Evolutionary conservation across 2,888 invertebrate species (phyloP), one percentile per base, ranked within the genome.

Genomic region (Drosophila mimetica): DNA sequence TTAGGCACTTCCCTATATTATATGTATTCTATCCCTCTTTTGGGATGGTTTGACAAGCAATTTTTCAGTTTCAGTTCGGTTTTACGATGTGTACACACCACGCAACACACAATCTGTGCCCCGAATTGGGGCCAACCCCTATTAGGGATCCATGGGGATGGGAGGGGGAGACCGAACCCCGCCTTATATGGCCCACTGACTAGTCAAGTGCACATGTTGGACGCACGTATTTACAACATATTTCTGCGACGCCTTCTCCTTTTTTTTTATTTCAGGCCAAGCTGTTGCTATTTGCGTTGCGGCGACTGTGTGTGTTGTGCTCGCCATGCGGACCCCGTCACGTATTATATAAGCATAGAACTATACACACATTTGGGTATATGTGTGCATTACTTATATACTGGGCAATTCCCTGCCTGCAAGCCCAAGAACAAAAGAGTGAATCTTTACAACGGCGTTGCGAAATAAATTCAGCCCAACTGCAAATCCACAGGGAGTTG

Each of bases 221-320:
- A 28, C 55, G 61, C 74, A 66, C 63, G 70, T 77, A 73, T 32
- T 71, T 52, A 44, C 57, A 79, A 82, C 61, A 76, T 80, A 66
- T 65, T 52, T 59, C 59, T 61, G 53, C 39, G 55, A 64, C 65
- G 39, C 53, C 52, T 32, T 71, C 64, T 22, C 44, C 55, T 71
- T 63, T 46, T 47, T 50, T 51, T 64, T 71, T 65, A 64, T 55
- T 55, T 52, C 46, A 44, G 64, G 42, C 67, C 50, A 69, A 66
- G 70, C 60, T 67, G 60, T 60, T 70, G 70, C 60, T 66, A 41
- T 53, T 74, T 66, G 64, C 46, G 57, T 25, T 67, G 60, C 53
- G 58, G 73, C 67, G 46, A 60, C 50, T 64, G 59, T 79, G 50
- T 36, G 50, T 34, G 47, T 11, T n/a, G n/a, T 64, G 37, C 39